Conservation (phyloP, 1,140 invertebrate species). For the Samia ricini region DNA sequence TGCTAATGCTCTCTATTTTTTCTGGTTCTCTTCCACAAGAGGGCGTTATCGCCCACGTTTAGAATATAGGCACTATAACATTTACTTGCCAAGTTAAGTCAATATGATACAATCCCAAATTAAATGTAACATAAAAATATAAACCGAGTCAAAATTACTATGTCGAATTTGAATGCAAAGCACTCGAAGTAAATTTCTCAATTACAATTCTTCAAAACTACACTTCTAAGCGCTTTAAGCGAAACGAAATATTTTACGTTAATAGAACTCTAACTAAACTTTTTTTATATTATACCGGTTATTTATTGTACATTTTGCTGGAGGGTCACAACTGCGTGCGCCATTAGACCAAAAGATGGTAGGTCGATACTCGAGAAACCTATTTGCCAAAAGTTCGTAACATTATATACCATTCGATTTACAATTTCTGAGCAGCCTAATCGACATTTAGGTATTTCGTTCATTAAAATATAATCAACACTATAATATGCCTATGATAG, state of each 20-base stretch:
- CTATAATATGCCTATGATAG: background rate
- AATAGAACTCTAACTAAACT: background rate
- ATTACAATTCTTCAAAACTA: background rate
- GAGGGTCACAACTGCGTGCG: background rate
- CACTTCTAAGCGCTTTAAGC: background rate
- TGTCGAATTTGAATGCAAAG: too few relatives aligned
- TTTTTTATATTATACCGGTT: background rate
- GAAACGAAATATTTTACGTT: background rate
- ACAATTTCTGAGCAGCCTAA: constrained; percentile 1
- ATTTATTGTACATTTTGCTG: background rate
- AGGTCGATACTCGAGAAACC: background rate
- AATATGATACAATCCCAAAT: too few relatives aligned
- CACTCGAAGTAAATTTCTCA: too few relatives aligned
- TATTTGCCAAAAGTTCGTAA: background rate
- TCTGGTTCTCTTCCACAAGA: too few relatives aligned
- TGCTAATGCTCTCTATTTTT: too few relatives aligned
- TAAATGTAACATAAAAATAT: too few relatives aligned
- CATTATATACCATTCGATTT: background rate
- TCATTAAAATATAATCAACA: constrained; percentile 1
- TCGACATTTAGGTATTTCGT: background rate
- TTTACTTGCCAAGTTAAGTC: too few relatives aligned
- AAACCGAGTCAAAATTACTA: too few relatives aligned
- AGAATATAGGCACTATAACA: too few relatives aligned
- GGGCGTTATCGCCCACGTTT: too few relatives aligned
- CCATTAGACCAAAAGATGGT: background rate